Percentiles rank a stretch among this genome's conserved stretches.
phyloP scores from a whole-genome alignment of 2,113 vertebrate genomes.

The Paradisaea rubra region DNA sequence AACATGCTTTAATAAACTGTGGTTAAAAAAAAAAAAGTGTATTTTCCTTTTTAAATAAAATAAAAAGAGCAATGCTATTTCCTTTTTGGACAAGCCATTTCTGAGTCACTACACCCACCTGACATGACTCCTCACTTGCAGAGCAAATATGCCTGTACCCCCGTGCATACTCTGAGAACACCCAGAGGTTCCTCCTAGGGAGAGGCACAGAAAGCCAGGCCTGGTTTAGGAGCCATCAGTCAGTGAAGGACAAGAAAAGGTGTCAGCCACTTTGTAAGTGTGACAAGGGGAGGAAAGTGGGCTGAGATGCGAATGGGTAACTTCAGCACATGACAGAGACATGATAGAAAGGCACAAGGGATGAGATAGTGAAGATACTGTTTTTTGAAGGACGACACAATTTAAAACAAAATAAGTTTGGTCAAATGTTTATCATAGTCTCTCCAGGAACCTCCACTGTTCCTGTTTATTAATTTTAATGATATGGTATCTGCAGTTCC shows the following conservation, averaged over 20 bases:
- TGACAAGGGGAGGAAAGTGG: neutral
- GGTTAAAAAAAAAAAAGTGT: accelerated
- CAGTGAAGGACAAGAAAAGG: neutral
- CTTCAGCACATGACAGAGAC: neutral
- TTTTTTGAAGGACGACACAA: neutral
- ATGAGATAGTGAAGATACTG: neutral
- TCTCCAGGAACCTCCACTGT: neutral
- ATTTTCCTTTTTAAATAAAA: neutral
- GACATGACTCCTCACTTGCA: neutral
- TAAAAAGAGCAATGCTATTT: neutral
- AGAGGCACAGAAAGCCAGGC: neutral
- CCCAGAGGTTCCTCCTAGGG: accelerated
- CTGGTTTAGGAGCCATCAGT: neutral
- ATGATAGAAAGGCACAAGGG: neutral
- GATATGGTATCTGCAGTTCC: neutral
- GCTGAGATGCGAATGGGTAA: neutral
- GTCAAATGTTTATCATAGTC: neutral
- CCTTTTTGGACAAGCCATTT: neutral
- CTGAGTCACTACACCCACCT: neutral
- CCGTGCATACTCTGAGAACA: neutral
- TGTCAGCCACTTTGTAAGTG: neutral
- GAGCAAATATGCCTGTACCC: neutral
- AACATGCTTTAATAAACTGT: neutral
- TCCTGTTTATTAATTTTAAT: conserved; percentile 36
- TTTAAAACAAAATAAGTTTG: neutral